Percentiles rank a stretch among this genome's conserved stretches.
These are phyloP conservation scores for Aegotheles bennettii DNA, from an alignment of 2,113 vertebrate species.

Conservation along the genomic window DNA sequence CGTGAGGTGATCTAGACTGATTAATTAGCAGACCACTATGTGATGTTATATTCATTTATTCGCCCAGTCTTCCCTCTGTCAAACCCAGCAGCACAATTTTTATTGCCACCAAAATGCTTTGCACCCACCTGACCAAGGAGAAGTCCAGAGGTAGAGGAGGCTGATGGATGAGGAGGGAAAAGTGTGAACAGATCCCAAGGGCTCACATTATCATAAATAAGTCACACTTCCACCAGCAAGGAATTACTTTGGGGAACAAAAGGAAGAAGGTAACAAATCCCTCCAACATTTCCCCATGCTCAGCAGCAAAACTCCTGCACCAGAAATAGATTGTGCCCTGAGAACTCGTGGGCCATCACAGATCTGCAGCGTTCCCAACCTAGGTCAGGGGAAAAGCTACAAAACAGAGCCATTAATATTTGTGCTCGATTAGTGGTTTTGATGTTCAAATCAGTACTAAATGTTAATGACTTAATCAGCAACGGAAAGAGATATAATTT, in stretches of 20 bases:
- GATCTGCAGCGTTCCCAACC: neutral
- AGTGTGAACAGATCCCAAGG: rapidly evolving
- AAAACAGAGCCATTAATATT: slow-evolving; percentile 21
- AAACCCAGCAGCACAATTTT: neutral
- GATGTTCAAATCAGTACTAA: slow-evolving; percentile 53
- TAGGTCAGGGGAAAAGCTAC: neutral
- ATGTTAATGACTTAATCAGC: slow-evolving; percentile 63
- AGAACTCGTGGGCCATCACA: rapidly evolving
- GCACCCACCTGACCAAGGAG: neutral
- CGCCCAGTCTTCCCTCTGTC: neutral
- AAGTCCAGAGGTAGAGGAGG: neutral
- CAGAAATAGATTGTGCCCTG: neutral
- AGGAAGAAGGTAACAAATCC: neutral
- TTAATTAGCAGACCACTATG: neutral
- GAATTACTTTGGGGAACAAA: neutral
- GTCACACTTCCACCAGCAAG: neutral
- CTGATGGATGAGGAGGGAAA: neutral
- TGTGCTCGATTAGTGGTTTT: slow-evolving; percentile 43
- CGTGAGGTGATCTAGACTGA: neutral
- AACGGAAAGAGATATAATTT: slow-evolving; percentile 48
- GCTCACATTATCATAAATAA: neutral
- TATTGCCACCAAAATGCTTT: neutral
- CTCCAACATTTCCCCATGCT: neutral
- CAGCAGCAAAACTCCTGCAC: neutral
- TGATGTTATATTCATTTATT: neutral